Evolutionary conservation across 1,140 invertebrate genomes (phyloP), one percentile per base, ranked within the genome.

Genomic region (Mamestra configurata): DNA sequence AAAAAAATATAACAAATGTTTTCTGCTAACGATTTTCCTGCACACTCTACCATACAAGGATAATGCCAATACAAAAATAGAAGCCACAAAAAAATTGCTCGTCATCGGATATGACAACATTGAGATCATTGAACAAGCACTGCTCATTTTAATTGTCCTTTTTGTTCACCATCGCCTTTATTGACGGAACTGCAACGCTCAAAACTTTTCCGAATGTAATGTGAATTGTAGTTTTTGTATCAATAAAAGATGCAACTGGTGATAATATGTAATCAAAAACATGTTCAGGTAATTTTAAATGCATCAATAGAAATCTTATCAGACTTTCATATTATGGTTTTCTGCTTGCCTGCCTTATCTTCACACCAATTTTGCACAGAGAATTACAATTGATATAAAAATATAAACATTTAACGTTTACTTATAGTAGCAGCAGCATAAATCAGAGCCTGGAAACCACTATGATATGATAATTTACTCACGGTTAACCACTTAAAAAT

Each of bases 81-180:
- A 0, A 61, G 13, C n/a, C 27, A 5, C 27, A 40, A 13, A 40
- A 66, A 11, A 43, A 43, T 22, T 40, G 18, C 6, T 6, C 4
- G 61, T 20, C 61, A 66, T 66, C 20, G 18, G 8, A 66, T 43
- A 43, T 66, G 18, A 24, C 37, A 43, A 43, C 37, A 66, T 64
- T 43, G 61, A 66, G 37, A 20, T 66, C 18, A 40, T 18, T 64
- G 43, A 66, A 35, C 37, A 66, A 66, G 43, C 18, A 43, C 18
- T 35, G 22, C 22, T 57, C 10, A 22, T 11, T 57, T 35, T 35
- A 43, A 43, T 43, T 43, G 20, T 43, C 10, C 1, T 40, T 22
- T 10, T 43, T 66, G 61, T 66, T 40, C 22, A 66, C 61, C 20
- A 37, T 40, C 61, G 37, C 35, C 18, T 0, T 40, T 66, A n/a